Base-by-base conservation (phyloP, 2,797 vertebrate genomes). In the Cossypha niveicapilla region DNA sequence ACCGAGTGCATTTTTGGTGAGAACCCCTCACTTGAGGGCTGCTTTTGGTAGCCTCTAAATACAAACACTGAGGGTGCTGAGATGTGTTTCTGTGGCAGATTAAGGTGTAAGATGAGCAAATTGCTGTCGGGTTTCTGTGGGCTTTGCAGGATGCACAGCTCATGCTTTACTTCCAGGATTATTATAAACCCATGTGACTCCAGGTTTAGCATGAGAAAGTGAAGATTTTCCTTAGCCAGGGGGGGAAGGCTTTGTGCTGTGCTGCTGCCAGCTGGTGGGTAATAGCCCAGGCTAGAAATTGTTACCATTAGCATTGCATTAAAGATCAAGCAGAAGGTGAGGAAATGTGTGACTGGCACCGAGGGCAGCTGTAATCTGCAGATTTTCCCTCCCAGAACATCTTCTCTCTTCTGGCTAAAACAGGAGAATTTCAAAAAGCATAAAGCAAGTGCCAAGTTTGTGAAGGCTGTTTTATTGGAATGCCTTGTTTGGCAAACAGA, bases 301-400 rank as follows among this genome's bases (percentile, higher is more conserved):
- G 68, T 66, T 87, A 37, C 82, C 21, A 13, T 93, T 91, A 86
- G 58, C 82, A 61, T 63, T 72, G 58, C 83, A 76, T 80, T 65
- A 65, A 79, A 93, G 73, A 90, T 79, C 62, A 88, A 94, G 62
- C 54, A 54, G 60, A 58, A 93, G 53, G 79, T 90, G 95, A 81
- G 78, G 71, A 82, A 62, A 74, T 28, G 22, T 50, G 72, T 48
- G 50, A 16, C 79, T 68, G 83, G 61, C 45, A 58, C 50, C 1
- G 22, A 61, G 24, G 60, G 63, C 12, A 5, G 25, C 60, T 51
- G 11, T 19, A 39, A 75, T 58, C 32, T 51, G 19, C 57, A 51
- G 37, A 19, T 65, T 61, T 61, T 68, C 63, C 68, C 58, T 83
- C 54, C 27, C 37, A 35, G 14, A 37, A 30, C 25, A 10, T 39